phyloP scores from a whole-genome alignment of 2,113 vertebrate species.

The Pseudorectes ferrugineus region DNA sequence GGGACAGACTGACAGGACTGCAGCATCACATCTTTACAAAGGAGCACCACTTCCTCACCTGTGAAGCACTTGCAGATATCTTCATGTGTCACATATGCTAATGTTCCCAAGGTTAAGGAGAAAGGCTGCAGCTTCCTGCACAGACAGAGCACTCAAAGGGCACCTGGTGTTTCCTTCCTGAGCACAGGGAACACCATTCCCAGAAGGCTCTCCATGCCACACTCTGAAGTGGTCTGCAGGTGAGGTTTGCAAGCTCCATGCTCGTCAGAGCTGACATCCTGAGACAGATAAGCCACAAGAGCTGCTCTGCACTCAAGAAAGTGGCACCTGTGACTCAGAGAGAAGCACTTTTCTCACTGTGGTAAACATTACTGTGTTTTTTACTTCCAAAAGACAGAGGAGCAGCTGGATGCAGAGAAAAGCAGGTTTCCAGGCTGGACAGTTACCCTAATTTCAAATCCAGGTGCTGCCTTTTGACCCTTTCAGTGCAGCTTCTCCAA shows the following conservation, averaged over 20 bases:
- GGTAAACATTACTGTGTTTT: not conserved
- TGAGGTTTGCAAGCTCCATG: not conserved
- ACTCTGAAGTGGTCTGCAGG: not conserved
- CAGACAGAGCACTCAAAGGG: not conserved
- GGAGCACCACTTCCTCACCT: conserved; percentile 73
- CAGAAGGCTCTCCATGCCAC: not conserved
- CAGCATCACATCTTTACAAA: not conserved
- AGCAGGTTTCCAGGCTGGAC: not conserved
- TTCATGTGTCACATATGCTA: conserved; percentile 94
- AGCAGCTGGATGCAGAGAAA: not conserved
- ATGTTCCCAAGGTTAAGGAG: conserved; percentile 86
- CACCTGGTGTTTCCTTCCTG: not conserved
- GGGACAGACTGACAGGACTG: not conserved
- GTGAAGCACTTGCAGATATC: conserved; percentile 96
- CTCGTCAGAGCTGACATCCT: not conserved
- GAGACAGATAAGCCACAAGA: not conserved
- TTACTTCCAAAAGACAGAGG: not conserved
- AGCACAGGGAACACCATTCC: not conserved
- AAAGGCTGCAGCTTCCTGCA: not conserved
- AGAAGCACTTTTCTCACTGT: not conserved
- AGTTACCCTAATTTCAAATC: not conserved
- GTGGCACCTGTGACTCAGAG: not conserved
- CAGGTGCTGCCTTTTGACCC: not conserved
- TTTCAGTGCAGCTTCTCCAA: not conserved
- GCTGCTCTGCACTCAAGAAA: not conserved